Evolutionary conservation across 2,797 vertebrate species (phyloP).

Genomic region (Loris lydekkerianus): DNA sequence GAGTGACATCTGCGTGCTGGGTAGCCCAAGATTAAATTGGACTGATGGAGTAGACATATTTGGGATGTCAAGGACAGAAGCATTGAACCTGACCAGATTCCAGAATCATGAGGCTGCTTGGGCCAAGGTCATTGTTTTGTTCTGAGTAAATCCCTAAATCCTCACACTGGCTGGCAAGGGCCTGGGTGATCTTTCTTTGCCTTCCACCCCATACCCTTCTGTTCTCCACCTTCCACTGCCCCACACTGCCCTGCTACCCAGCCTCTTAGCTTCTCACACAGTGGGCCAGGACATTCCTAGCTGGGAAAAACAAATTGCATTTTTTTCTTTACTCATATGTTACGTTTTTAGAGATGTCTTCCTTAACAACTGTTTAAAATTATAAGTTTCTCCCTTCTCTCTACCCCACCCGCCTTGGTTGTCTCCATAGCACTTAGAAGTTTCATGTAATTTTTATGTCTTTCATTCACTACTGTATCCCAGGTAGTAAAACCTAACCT

Average conservation of each 20-base stretch:
- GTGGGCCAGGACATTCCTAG: neutral
- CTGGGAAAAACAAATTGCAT: neutral
- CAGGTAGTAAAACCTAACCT: slow-evolving; percentile 3
- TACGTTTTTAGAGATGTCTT: slow-evolving; percentile 4
- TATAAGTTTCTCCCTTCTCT: neutral
- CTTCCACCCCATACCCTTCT: fast-evolving
- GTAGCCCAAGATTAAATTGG: neutral
- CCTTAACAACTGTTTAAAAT: slow-evolving; percentile 1
- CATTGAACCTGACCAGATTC: neutral
- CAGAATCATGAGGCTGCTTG: neutral
- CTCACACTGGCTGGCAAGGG: neutral
- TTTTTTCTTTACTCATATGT: neutral
- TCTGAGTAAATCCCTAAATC: neutral
- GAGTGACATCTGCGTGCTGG: neutral
- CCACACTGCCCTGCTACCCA: neutral
- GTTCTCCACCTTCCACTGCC: neutral
- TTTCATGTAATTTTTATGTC: neutral
- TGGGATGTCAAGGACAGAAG: neutral
- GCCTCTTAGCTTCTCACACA: neutral
- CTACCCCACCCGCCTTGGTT: neutral
- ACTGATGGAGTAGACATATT: neutral
- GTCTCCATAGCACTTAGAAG: neutral
- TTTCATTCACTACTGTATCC: neutral
- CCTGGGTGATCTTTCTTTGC: fast-evolving
- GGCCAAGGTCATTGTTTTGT: neutral